Percentiles rank a stretch among this genome's conserved stretches.
Conservation (phyloP, 2,113 vertebrate species). For the Oncorhynchus nerka region DNA sequence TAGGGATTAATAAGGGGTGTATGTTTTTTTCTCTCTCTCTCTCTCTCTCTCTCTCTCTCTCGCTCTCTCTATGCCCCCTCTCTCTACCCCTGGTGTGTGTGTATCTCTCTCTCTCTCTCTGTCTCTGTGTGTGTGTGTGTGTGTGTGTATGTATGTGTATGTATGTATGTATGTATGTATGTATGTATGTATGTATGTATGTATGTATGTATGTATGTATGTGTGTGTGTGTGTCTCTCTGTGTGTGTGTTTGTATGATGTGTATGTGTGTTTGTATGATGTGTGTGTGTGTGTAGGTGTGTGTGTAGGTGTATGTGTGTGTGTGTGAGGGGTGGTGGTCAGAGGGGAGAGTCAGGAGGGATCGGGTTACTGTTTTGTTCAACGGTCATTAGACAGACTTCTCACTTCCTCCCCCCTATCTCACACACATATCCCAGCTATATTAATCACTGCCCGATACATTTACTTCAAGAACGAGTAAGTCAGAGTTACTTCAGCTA, state of each 20-base stretch:
- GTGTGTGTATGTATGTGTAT: no score
- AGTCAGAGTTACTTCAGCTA: constrained; percentile 6
- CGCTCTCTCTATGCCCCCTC: no score
- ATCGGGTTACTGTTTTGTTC: not conserved
- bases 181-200: not conserved
- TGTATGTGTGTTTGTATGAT: not conserved
- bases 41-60: no score
- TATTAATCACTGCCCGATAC: not conserved
- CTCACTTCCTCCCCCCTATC: not conserved
- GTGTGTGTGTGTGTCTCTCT: no score
- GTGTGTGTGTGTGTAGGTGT: constrained; percentile 1
- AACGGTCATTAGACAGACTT: not conserved
- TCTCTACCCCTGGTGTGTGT: no score
- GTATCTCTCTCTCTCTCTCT: no score
- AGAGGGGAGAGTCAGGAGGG: not conserved
- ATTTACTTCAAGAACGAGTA: not conserved
- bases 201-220: not conserved
- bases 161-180: not conserved
- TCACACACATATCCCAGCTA: not conserved
- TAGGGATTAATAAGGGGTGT: no score
- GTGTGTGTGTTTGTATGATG: not conserved
- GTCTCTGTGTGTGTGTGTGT: no score
- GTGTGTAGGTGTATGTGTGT: not conserved
- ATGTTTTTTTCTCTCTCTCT: no score
- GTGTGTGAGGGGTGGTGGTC: not conserved